These are phyloP conservation scores for Vannuccia rotundouncinata DNA, from an alignment of 2,888 invertebrate species.

Conservation along the genomic window DNA sequence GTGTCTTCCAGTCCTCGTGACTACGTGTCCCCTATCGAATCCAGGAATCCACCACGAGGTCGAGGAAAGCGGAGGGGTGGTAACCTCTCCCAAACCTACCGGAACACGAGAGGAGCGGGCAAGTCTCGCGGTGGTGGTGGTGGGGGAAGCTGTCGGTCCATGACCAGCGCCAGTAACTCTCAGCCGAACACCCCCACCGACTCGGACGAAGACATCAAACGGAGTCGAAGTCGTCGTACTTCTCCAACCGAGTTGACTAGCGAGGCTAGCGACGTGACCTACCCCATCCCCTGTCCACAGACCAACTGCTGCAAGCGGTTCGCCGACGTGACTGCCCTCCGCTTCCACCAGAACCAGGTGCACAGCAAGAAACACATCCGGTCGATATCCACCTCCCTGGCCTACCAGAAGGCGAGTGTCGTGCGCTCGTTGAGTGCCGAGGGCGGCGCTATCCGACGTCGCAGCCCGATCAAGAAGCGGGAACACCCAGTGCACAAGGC, in stretches of 20 bases:
- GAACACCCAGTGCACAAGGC: background rate
- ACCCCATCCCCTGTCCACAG: slow-evolving; percentile 15
- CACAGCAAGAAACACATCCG: background rate
- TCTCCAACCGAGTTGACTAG: background rate
- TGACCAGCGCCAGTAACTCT: background rate
- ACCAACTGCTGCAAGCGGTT: slow-evolving; percentile 28
- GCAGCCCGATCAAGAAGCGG: background rate
- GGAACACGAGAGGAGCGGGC: background rate
- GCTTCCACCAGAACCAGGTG: background rate
- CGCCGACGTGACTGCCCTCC: slow-evolving; percentile 3
- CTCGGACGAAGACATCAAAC: slow-evolving; percentile 14
- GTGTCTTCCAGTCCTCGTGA: slow-evolving; percentile 67
- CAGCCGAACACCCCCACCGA: background rate
- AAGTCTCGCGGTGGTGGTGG: background rate
- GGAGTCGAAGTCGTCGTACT: background rate
- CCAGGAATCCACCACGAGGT: background rate
- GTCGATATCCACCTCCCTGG: background rate
- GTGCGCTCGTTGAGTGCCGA: background rate
- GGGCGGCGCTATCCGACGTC: background rate
- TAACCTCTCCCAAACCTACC: background rate
- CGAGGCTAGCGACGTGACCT: background rate
- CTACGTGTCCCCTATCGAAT: slow-evolving; percentile 28
- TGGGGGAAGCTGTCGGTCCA: background rate
- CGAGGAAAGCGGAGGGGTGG: slow-evolving; percentile 9
- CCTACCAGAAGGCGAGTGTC: background rate